Percentiles rank a stretch among this genome's conserved stretches.
These are phyloP conservation scores for Synaphobranchus kaupii DNA, from an alignment of 2,797 vertebrate genomes.

Conservation along the genomic window DNA sequence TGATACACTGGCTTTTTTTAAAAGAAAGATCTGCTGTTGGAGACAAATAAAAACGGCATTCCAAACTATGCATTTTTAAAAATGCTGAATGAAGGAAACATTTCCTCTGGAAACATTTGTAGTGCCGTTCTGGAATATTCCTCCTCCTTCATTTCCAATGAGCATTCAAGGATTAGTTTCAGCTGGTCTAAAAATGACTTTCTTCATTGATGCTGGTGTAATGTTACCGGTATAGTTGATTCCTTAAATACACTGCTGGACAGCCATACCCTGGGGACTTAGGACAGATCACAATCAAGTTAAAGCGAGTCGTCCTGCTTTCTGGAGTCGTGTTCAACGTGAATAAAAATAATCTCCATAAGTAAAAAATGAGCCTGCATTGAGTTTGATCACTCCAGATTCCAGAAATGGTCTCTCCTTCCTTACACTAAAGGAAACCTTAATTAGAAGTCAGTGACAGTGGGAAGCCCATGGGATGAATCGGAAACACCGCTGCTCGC, in stretches of 20 bases:
- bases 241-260: neutral
- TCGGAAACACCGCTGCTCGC: neutral
- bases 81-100: neutral
- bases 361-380: neutral
- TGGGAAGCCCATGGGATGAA: neutral
- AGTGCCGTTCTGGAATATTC: neutral
- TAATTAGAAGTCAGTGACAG: neutral
- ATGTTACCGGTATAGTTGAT: conserved; percentile 30
- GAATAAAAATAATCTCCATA: conserved; percentile 1
- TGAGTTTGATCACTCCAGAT: neutral
- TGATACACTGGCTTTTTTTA: neutral
- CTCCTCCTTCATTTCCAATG: neutral
- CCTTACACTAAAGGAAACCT: neutral
- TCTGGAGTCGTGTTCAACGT: neutral
- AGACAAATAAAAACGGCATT: neutral
- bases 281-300: neutral
- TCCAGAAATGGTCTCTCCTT: neutral
- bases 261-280: neutral
- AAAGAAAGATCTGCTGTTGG: neutral
- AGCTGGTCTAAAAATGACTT: conserved; percentile 44
- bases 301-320: neutral
- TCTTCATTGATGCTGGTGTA: conserved; percentile 43
- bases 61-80: neutral
- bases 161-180: conserved; percentile 18
- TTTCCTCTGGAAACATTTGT: neutral